phyloP scores from a whole-genome alignment of 2,797 vertebrate species.

The Caiman crocodilus region DNA sequence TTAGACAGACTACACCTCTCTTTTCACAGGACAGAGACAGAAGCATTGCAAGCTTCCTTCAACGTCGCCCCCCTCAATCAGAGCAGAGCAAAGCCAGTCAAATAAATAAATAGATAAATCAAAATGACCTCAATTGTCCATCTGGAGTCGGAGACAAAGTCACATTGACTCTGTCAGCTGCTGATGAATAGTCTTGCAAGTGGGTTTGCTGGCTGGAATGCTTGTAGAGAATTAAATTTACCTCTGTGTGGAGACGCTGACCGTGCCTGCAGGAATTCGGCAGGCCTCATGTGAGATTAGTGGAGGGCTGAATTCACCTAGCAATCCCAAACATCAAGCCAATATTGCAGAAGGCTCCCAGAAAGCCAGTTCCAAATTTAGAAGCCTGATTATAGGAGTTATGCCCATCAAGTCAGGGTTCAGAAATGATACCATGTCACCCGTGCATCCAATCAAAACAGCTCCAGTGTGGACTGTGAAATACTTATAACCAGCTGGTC shows the following conservation, averaged over 20 bases:
- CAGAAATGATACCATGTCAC: fast-evolving
- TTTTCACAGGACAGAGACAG: background rate
- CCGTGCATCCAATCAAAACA: fast-evolving
- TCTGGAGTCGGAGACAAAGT: constrained; percentile 19
- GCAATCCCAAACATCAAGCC: fast-evolving
- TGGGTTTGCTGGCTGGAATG: background rate
- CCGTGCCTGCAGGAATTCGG: background rate
- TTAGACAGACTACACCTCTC: background rate
- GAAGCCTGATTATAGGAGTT: background rate
- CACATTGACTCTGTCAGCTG: background rate
- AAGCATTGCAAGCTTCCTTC: background rate
- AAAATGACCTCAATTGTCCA: constrained; percentile 48
- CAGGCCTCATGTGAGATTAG: fast-evolving
- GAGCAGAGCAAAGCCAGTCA: constrained; percentile 26
- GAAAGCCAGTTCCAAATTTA: background rate
- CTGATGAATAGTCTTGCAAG: background rate
- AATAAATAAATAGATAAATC: background rate
- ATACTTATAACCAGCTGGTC: fast-evolving
- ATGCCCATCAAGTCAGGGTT: fast-evolving
- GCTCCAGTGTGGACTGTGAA: background rate
- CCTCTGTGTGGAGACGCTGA: too few species aligned
- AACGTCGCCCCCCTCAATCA: constrained; percentile 2
- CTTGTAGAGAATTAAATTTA: background rate
- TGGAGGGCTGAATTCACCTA: fast-evolving
- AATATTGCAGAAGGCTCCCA: background rate